Evolutionary conservation across 2,113 vertebrate genomes (phyloP).

Genomic region (Saccopteryx bilineata): DNA sequence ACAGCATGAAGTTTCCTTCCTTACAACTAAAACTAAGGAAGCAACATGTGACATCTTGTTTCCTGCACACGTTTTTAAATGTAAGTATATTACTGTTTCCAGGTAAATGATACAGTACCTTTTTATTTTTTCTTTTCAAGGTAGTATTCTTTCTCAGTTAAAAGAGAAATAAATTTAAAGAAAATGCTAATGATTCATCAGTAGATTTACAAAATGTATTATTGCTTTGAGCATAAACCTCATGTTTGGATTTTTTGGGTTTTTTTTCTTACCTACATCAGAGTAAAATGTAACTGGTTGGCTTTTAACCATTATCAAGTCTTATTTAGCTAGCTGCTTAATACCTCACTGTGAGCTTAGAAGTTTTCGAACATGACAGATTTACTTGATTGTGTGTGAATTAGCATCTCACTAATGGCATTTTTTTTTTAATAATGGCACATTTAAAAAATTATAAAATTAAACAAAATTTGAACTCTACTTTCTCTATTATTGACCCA

Average conservation of each 20-base stretch:
- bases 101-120: conserved; percentile 50
- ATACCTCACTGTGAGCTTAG: conserved; percentile 52
- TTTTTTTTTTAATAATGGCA: not conserved
- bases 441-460: conserved; percentile 72
- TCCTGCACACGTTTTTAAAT: conserved; percentile 73
- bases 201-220: conserved; percentile 57
- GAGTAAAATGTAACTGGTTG: conserved; percentile 65
- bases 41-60: conserved; percentile 80
- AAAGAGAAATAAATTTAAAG: conserved; percentile 32
- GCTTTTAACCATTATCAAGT: conserved; percentile 69
- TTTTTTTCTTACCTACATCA: conserved; percentile 68
- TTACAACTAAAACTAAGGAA: conserved; percentile 81
- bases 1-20: conserved; percentile 81
- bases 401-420: conserved; percentile 41
- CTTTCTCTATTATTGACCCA: conserved; percentile 71
- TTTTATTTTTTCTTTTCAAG: conserved; percentile 36
- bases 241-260: not conserved
- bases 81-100: conserved; percentile 71
- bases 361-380: conserved; percentile 69
- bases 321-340: conserved; percentile 52
- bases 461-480: conserved; percentile 31
- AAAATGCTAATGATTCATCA: conserved; percentile 71
- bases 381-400: conserved; percentile 60
- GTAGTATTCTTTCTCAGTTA: conserved; percentile 23
- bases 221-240: conserved; percentile 62